phyloP scores from a whole-genome alignment of 2,113 vertebrate species.

The Labrus mixtus region DNA sequence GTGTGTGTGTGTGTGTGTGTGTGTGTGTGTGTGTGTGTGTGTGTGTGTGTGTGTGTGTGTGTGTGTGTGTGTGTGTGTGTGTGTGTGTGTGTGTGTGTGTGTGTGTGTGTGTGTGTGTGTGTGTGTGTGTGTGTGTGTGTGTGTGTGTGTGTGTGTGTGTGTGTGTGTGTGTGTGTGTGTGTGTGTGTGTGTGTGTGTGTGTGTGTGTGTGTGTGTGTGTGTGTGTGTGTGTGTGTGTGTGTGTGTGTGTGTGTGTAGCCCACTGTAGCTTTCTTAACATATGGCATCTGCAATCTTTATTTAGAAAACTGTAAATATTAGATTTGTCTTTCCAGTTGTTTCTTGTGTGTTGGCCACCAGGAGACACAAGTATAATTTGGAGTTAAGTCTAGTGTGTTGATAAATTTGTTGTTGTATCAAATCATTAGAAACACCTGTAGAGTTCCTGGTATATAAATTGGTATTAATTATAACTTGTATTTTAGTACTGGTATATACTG shows the following conservation, averaged over 20 bases:
- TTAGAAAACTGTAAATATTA: constrained; percentile 6
- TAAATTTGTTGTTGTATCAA: no score
- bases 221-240: not conserved
- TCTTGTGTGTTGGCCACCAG: not conserved
- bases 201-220: not conserved
- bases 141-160: not conserved
- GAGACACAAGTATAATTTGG: not conserved
- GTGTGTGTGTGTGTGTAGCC: constrained; percentile 20
- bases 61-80: not conserved
- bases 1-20: not conserved
- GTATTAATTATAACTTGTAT: no score
- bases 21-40: not conserved
- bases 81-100: not conserved
- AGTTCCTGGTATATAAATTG: no score
- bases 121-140: not conserved
- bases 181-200: not conserved
- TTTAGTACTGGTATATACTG: no score
- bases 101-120: not conserved
- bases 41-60: not conserved
- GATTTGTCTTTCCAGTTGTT: no score
- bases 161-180: not conserved
- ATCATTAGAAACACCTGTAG: no score
- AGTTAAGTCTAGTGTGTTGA: no score
- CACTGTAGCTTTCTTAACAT: not conserved
- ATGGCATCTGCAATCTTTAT: constrained; percentile 7